Base-by-base conservation (phyloP, 2,888 invertebrate species). In the Sesamia inferens region DNA sequence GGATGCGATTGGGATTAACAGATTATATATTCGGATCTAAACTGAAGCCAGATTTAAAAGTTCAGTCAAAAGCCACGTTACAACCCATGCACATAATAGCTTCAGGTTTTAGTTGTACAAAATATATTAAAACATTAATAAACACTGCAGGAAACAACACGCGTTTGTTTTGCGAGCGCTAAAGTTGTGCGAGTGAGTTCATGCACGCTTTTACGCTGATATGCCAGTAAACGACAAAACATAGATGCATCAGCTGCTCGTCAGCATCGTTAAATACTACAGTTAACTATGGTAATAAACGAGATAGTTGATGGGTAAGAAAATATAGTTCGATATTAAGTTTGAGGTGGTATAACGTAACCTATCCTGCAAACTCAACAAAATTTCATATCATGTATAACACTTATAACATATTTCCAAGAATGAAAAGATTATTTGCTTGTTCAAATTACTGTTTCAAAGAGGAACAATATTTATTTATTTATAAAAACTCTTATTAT, bases 171-270 rank as follows among this genome's bases (percentile, higher is more conserved):
- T 75, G 71, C 19, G 57, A 67, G 57, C 48, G 68, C 51, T 57
- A 76, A 81, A 84, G 68, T 84, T 81, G 31, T 57, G 65, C 59
- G n/a, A 63, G 22, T 39, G 47, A 59, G 84, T 75, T 75, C 51
- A 66, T 76, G 68, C 65, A 68, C 13, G 76, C 54, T 84, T 81
- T 81, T 67, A 67, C 68, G 31, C 39, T 64, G 76, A 81, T 81
- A 51, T 81, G 57, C 11, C 39, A 62, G 44, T 81, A 44, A 81
- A 74, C 59, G 61, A 69, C 66, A 76, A 68, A 83, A 75, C 59
- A 68, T 54, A 61, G 58, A 59, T 59, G 51, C 84, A 63, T 66
- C 84, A 83, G 66, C 58, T 68, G 76, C 59, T 69, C 71, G 68
- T 84, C 76, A 84, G 55, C 19, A 22, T 84, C 64, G 64, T 68